Conservation (phyloP, 1,140 invertebrate species). For the Propsilocerus akamusi region DNA sequence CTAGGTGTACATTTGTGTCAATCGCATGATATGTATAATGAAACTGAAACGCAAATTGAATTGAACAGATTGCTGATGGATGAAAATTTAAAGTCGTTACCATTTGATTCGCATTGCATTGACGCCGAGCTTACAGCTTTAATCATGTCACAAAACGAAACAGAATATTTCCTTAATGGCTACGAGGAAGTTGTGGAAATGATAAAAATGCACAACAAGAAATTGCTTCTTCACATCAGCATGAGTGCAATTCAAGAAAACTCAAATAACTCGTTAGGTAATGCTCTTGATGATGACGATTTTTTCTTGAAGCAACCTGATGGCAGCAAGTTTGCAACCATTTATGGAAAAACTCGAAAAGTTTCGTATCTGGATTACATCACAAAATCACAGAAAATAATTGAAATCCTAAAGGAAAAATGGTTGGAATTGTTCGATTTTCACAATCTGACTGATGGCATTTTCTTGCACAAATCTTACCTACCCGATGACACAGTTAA, state of each 20-base stretch:
- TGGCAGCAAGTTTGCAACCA: background rate
- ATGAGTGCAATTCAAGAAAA: background rate
- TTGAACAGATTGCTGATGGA: background rate
- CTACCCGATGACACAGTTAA: background rate
- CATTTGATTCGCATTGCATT: background rate
- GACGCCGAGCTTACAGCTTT: background rate
- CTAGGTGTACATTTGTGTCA: background rate
- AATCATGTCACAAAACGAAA: background rate
- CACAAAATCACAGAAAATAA: background rate
- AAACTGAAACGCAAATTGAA: background rate
- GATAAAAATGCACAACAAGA: background rate
- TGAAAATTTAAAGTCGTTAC: background rate
- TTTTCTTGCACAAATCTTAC: background rate
- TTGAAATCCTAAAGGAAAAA: background rate
- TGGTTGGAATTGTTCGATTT: background rate
- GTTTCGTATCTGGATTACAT: background rate
- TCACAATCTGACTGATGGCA: background rate
- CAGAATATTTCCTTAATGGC: background rate
- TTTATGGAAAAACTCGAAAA: background rate
- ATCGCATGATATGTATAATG: background rate
- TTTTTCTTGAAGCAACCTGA: background rate
- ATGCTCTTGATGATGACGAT: background rate
- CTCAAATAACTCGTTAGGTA: background rate
- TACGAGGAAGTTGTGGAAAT: background rate
- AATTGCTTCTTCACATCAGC: background rate